phyloP scores from a whole-genome alignment of 2,113 vertebrate genomes.

The Eulemur macaco region DNA sequence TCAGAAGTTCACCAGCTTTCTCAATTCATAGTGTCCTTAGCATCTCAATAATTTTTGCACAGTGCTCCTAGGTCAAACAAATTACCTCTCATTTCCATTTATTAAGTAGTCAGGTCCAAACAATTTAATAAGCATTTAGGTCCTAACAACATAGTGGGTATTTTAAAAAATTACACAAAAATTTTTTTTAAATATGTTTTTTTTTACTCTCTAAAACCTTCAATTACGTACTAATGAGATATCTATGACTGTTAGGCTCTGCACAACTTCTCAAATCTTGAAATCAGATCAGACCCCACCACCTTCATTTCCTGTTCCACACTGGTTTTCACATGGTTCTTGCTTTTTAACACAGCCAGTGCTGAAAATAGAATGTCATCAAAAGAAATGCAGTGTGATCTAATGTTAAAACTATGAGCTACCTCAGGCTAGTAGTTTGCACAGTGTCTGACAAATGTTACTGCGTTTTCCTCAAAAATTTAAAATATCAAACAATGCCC shows the following conservation, averaged over 20 bases:
- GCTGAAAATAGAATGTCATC: not conserved
- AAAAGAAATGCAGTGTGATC: not conserved
- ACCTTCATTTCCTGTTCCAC: not conserved
- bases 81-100: not conserved
- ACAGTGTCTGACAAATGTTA: not conserved
- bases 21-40: not conserved
- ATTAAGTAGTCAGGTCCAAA: not conserved
- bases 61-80: not conserved
- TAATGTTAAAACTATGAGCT: not conserved
- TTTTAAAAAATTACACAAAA: not conserved
- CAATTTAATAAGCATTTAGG: not conserved
- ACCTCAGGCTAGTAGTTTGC: not conserved
- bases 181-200: not conserved
- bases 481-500: not conserved
- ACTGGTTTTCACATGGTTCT: not conserved
- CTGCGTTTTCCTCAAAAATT: not conserved
- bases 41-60: not conserved
- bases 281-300: not conserved
- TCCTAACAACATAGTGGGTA: not conserved
- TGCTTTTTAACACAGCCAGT: not conserved
- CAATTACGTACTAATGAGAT: not conserved
- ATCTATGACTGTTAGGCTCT: not conserved
- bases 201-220: not conserved
- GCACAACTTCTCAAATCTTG: not conserved
- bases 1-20: not conserved